A percentile compares a stretch with the other conserved stretches of the same genome.
Evolutionary conservation across 2,113 vertebrate species (phyloP).

Genomic region (Cavia porcellus): DNA sequence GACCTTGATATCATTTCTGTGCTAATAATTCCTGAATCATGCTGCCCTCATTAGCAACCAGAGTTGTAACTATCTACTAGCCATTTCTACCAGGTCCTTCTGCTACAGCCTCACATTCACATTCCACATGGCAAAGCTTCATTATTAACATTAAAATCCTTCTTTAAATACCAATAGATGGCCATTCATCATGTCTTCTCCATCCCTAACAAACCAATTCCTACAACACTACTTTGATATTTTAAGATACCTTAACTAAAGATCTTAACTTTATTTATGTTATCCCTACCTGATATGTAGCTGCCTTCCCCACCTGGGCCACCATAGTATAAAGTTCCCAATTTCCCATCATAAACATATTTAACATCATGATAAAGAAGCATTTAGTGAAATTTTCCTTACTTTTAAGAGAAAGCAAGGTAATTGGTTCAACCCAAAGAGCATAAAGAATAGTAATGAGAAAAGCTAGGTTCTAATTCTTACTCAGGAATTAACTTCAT

Average conservation of each 20-base stretch:
- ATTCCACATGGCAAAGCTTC: background rate
- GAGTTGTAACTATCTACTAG: background rate
- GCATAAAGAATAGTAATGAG: background rate
- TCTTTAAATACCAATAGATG: background rate
- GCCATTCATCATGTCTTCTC: background rate
- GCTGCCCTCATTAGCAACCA: background rate
- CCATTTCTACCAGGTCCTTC: background rate
- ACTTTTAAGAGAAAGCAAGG: background rate
- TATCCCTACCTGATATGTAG: background rate
- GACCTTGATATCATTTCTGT: background rate
- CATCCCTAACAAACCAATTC: background rate
- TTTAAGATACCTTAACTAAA: background rate
- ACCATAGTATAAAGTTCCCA: background rate
- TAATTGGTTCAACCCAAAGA: slow-evolving; percentile 14
- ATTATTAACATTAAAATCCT: background rate
- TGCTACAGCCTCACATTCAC: background rate
- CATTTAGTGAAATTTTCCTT: slow-evolving; percentile 5
- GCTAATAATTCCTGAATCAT: background rate
- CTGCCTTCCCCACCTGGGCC: background rate
- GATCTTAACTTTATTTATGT: background rate
- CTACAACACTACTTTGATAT: background rate
- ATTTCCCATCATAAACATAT: background rate
- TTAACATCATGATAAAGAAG: background rate
- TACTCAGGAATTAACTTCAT: background rate
- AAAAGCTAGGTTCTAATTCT: background rate